Percentiles rank a stretch among this genome's conserved stretches.
Evolutionary conservation across 2,113 vertebrate species (phyloP).

Genomic region (Psittacara wagleri): DNA sequence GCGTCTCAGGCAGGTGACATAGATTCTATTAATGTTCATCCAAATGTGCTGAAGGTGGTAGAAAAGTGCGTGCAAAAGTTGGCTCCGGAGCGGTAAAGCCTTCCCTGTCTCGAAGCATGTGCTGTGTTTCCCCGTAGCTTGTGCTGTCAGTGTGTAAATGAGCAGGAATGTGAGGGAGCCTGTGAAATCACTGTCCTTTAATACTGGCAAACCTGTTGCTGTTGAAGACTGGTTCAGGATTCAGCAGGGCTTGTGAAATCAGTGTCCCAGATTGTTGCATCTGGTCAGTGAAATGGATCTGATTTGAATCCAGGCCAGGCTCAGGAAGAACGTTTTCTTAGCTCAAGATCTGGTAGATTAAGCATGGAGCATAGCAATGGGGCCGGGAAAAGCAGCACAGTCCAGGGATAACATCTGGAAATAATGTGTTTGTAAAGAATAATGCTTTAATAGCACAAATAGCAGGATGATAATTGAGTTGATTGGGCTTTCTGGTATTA

Average conservation of each 20-base stretch:
- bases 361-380: not conserved
- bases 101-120: not conserved
- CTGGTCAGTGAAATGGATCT: conserved; percentile 20
- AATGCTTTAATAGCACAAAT: not conserved
- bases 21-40: conserved; percentile 31
- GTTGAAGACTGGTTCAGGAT: not conserved
- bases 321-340: not conserved
- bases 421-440: not conserved
- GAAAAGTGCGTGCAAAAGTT: not conserved
- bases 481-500: not conserved
- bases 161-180: not conserved
- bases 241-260: not conserved
- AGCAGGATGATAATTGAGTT: not conserved
- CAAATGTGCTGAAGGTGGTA: not conserved
- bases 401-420: not conserved
- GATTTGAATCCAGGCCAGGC: not conserved
- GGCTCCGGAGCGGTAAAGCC: not conserved
- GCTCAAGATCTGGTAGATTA: not conserved
- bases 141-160: not conserved
- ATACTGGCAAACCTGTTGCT: not conserved
- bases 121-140: not conserved
- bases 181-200: not conserved
- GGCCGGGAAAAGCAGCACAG: not conserved
- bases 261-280: not conserved
- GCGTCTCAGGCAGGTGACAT: not conserved